Conservation (phyloP, 1,140 invertebrate genomes). For the Diorhabda elongata region DNA sequence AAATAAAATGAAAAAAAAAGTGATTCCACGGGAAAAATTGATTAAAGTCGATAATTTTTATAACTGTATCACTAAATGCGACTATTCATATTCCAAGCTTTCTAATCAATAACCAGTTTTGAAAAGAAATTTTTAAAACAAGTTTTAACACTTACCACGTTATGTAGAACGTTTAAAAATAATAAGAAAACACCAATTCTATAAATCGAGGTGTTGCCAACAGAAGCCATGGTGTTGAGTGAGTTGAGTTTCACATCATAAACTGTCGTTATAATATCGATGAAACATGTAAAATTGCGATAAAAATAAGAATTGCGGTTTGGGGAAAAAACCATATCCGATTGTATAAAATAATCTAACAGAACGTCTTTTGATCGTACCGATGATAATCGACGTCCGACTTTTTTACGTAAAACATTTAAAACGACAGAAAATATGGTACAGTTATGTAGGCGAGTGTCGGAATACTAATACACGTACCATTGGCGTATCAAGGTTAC, state of each 20-base stretch:
- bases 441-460: not conserved
- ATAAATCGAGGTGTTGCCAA: too few species aligned
- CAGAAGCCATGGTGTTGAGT: too few species aligned
- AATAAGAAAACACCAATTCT: too few species aligned
- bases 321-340: slow-evolving; percentile 1
- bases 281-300: not conserved
- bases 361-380: not conserved
- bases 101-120: too few species aligned
- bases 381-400: not conserved
- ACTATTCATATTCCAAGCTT: too few species aligned
- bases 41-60: too few species aligned
- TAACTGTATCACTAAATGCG: too few species aligned
- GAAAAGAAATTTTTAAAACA: too few species aligned
- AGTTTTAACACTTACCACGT: too few species aligned
- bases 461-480: not conserved
- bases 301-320: not conserved
- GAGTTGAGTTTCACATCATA: not conserved
- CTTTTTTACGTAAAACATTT: not conserved
- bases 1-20: too few species aligned
- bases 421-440: not conserved
- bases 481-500: not conserved
- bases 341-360: not conserved
- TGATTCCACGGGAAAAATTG: too few species aligned
- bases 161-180: too few species aligned
- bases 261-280: not conserved